Evolutionary conservation across 2,113 vertebrate species (phyloP).

Genomic region (Phaethornis superciliosus): DNA sequence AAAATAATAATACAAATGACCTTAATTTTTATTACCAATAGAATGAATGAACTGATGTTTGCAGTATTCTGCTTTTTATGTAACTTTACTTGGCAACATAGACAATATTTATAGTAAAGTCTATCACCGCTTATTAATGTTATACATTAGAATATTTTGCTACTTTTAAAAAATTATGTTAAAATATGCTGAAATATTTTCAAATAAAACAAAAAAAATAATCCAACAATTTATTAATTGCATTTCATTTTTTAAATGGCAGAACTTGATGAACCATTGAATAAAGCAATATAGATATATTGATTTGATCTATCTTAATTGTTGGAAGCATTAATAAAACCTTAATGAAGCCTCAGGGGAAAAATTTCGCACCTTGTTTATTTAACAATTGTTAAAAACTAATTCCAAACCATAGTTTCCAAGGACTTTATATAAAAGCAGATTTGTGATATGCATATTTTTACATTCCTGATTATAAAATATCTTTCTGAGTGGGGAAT

Average conservation of each 20-base stretch:
- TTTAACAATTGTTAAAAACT: slow-evolving; percentile 38
- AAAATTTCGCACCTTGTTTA: slow-evolving; percentile 26
- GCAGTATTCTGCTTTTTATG: slow-evolving; percentile 64
- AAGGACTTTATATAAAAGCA: slow-evolving; percentile 43
- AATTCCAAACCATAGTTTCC: background rate
- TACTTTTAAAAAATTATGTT: slow-evolving; percentile 71
- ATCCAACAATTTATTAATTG: slow-evolving; percentile 72
- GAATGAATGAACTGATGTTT: slow-evolving; percentile 64
- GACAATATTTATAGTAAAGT: slow-evolving; percentile 82
- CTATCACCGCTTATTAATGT: slow-evolving; percentile 83
- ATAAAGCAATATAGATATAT: slow-evolving; percentile 71
- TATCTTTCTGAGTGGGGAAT: slow-evolving; percentile 3
- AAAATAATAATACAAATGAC: slow-evolving; percentile 62
- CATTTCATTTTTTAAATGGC: slow-evolving; percentile 71
- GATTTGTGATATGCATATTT: background rate
- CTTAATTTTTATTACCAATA: slow-evolving; percentile 39
- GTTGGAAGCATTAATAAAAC: slow-evolving; percentile 47
- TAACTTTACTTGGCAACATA: slow-evolving; percentile 80
- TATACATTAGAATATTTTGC: slow-evolving; percentile 78
- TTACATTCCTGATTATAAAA: background rate
- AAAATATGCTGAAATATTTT: slow-evolving; percentile 77
- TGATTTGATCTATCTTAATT: slow-evolving; percentile 60
- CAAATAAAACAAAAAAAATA: slow-evolving; percentile 70
- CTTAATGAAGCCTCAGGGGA: slow-evolving; percentile 43
- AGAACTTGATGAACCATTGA: slow-evolving; percentile 57